Evolutionary conservation across 92 coral and sea anemone genomes (phyloP).

Genomic region (Zoanthus sociatus): DNA sequence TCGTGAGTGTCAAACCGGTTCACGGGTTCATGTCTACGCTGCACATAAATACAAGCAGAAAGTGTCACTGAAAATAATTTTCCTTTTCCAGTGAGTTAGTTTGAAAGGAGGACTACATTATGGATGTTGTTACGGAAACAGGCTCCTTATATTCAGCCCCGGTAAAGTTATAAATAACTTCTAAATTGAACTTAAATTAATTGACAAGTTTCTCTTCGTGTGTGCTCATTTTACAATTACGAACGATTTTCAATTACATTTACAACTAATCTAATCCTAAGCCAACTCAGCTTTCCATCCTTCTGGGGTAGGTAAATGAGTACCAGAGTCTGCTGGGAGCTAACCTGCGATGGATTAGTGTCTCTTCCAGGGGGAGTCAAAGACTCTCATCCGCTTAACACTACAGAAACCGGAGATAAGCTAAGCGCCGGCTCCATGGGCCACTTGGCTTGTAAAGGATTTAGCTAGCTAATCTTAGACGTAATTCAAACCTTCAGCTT

Average conservation of each 20-base stretch:
- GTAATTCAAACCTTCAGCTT: neutral
- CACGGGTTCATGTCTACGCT: neutral
- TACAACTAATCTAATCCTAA: neutral
- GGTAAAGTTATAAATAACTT: constrained; percentile 43
- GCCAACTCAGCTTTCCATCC: neutral
- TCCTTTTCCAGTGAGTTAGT: neutral
- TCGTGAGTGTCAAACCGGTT: constrained; percentile 30
- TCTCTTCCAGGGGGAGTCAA: too few species aligned
- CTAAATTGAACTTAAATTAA: neutral
- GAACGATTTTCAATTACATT: neutral
- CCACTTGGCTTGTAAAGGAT: too few species aligned
- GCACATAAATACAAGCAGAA: neutral
- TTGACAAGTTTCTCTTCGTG: neutral
- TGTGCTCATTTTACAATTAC: neutral
- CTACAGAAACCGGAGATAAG: too few species aligned
- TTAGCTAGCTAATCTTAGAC: too few species aligned
- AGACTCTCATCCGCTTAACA: too few species aligned
- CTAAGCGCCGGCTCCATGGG: too few species aligned
- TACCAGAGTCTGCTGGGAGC: too few species aligned
- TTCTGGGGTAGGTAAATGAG: neutral
- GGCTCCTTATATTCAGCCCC: constrained; percentile 84
- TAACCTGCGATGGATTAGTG: too few species aligned
- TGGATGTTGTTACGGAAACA: constrained; percentile 83
- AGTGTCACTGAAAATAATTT: neutral
- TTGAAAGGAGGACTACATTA: neutral